Conservation (phyloP, 2,888 invertebrate species). For the Cosmia pyralina region DNA sequence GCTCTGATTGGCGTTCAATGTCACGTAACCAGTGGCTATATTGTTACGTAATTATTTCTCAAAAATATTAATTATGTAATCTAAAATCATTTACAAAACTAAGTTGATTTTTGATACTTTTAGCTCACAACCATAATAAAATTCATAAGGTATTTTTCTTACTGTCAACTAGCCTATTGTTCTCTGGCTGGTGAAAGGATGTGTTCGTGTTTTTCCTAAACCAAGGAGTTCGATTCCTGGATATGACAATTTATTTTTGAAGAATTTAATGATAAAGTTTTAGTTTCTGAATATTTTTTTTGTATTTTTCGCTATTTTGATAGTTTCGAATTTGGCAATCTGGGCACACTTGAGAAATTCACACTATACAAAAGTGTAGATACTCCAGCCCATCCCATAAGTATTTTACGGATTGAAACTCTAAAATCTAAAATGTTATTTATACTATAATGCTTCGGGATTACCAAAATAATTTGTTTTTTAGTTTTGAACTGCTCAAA, state of each 20-base stretch:
- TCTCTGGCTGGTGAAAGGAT: not conserved
- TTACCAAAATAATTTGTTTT: constrained; percentile 24
- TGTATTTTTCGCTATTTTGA: not conserved
- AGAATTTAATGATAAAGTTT: not conserved
- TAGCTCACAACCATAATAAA: no score
- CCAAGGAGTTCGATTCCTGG: no score
- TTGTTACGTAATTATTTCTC: no score
- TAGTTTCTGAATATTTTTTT: not conserved
- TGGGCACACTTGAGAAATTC: not conserved
- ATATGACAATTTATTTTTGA: no score
- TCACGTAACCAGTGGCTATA: no score
- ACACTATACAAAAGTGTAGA: not conserved
- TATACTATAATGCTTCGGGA: not conserved
- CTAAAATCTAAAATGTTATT: constrained; percentile 5
- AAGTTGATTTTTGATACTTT: no score
- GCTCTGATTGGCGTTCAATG: no score
- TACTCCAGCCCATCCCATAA: constrained; percentile 28
- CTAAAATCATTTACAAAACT: no score
- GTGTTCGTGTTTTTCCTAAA: not conserved
- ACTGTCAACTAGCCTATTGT: not conserved
- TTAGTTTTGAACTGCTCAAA: constrained; percentile 25
- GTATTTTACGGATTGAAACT: constrained; percentile 9
- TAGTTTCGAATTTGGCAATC: not conserved
- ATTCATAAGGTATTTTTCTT: no score
- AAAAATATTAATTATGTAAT: no score